Evolutionary conservation across 2,888 invertebrate species (phyloP).

Genomic region (Halictus quadricinctus): DNA sequence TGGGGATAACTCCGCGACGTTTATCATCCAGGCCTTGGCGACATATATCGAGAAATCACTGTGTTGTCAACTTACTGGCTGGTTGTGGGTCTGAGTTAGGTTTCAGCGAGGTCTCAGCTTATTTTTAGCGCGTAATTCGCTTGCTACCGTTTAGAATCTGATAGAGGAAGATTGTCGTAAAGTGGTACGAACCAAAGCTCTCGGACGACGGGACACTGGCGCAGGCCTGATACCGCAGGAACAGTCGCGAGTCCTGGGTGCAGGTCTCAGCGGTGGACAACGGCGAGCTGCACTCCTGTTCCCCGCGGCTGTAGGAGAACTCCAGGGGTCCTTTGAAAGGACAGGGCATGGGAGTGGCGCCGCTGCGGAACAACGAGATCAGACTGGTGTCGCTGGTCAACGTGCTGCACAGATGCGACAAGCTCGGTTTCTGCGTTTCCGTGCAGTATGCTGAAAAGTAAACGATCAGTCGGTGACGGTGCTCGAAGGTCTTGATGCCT

Average conservation of each 20-base stretch:
- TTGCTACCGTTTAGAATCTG: neutral
- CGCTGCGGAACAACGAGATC: slow-evolving; percentile 89
- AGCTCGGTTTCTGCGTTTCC: slow-evolving; percentile 44
- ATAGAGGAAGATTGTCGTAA: neutral
- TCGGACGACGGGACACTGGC: slow-evolving; percentile 90
- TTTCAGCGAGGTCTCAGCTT: too few species aligned
- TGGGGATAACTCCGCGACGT: too few species aligned
- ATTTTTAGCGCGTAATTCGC: too few species aligned
- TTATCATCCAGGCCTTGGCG: too few species aligned
- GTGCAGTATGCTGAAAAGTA: slow-evolving; percentile 66
- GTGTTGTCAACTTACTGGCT: too few species aligned
- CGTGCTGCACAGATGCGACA: slow-evolving; percentile 83
- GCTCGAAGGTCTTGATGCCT: neutral
- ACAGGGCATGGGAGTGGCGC: slow-evolving; percentile 88
- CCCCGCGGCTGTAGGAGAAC: slow-evolving; percentile 90
- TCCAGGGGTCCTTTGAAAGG: slow-evolving; percentile 92
- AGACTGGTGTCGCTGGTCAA: slow-evolving; percentile 89
- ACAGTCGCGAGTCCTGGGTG: slow-evolving; percentile 90
- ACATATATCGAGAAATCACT: too few species aligned
- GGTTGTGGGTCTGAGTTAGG: too few species aligned
- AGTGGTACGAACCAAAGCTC: slow-evolving; percentile 86
- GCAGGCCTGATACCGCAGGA: slow-evolving; percentile 92
- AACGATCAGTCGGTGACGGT: neutral
- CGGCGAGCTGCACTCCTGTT: slow-evolving; percentile 89
- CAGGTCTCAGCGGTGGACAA: slow-evolving; percentile 92